phyloP scores from a whole-genome alignment of 2,797 vertebrate genomes.

The Halcyon smyrnensis region DNA sequence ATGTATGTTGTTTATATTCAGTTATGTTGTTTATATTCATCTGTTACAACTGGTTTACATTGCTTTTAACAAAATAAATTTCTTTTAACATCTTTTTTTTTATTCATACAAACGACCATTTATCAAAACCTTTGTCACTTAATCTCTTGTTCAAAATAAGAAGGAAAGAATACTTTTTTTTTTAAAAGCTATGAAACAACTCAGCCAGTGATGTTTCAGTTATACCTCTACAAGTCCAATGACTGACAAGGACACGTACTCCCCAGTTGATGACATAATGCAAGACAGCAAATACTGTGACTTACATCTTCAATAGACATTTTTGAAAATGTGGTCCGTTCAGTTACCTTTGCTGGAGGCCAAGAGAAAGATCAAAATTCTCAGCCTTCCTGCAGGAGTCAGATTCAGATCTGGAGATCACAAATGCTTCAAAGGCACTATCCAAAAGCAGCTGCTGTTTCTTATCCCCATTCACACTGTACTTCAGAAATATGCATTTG shows the following conservation, averaged over 20 bases:
- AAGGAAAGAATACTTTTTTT: background rate
- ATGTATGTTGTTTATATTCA: too few species aligned
- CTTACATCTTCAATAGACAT: background rate
- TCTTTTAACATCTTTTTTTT: background rate
- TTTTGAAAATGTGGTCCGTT: background rate
- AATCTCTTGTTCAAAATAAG: background rate
- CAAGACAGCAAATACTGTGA: background rate
- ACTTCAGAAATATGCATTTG: background rate
- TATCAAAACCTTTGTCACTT: background rate
- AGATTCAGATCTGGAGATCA: background rate
- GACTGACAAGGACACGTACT: background rate
- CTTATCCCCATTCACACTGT: background rate
- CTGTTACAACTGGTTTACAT: background rate
- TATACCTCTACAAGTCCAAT: background rate
- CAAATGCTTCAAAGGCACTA: background rate
- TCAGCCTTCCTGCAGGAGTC: background rate
- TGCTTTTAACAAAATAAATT: background rate
- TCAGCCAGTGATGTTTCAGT: background rate
- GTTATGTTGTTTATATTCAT: background rate
- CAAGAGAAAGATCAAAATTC: background rate
- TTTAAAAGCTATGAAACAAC: background rate
- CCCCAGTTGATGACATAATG: background rate
- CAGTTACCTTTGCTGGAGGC: background rate
- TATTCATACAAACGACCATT: background rate
- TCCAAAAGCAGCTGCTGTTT: background rate